phyloP scores from a whole-genome alignment of 2,888 invertebrate species.

The Epinotia brunnichana region DNA sequence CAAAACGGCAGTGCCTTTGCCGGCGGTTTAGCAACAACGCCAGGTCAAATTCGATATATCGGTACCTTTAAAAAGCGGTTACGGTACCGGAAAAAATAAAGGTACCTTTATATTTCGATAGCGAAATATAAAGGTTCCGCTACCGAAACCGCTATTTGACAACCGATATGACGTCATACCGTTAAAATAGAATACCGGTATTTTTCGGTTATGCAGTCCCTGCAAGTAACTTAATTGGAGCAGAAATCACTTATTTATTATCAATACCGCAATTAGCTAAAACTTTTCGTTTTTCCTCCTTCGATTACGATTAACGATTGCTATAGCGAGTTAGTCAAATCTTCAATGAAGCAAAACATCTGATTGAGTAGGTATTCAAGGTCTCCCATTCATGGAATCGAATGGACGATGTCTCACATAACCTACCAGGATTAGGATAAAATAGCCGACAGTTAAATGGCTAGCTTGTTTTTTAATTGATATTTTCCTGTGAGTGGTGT shows the following conservation, averaged over 20 bases:
- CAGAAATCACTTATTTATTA: not conserved
- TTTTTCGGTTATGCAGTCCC: no score
- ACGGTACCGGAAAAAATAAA: no score
- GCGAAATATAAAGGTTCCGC: no score
- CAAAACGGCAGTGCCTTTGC: no score
- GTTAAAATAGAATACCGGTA: no score
- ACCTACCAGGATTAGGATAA: slow-evolving; percentile 21
- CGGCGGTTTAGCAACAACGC: no score
- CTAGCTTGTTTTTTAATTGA: slow-evolving; percentile 64
- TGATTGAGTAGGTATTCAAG: not conserved
- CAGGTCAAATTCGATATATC: no score
- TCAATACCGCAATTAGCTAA: not conserved
- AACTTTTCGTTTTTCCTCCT: not conserved
- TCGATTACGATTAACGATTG: slow-evolving; percentile 1
- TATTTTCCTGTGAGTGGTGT: slow-evolving; percentile 68
- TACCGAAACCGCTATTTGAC: no score
- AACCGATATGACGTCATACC: no score
- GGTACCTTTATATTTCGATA: no score
- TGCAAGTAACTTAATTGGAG: no score
- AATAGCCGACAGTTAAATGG: slow-evolving; percentile 48
- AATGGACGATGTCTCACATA: slow-evolving; percentile 11
- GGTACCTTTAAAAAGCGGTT: no score
- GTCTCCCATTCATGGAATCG: not conserved
- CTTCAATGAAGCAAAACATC: not conserved
- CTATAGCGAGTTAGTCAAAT: not conserved